Evolutionary conservation across 1,140 invertebrate species (phyloP).

Genomic region (Gonioctena quinquepunctata): DNA sequence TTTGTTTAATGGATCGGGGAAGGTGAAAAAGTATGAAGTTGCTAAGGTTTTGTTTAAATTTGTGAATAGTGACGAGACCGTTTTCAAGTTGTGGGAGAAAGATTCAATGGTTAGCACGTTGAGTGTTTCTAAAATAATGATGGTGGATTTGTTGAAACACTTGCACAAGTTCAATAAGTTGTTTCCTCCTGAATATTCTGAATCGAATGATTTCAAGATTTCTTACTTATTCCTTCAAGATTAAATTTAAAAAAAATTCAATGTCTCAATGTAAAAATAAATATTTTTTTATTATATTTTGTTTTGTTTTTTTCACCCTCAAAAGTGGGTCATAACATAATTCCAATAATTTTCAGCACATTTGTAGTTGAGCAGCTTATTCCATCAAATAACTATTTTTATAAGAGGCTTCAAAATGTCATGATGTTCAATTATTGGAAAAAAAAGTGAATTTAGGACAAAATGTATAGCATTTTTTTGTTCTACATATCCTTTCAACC

Average conservation of each 20-base stretch:
- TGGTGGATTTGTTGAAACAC: slow-evolving; percentile 57
- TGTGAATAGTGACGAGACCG: slow-evolving; percentile 45
- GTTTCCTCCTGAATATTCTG: slow-evolving; percentile 59
- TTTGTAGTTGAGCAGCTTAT: no score
- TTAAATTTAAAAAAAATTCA: no score
- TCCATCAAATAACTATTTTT: no score
- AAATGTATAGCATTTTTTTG: no score
- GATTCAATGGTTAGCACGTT: slow-evolving; percentile 57
- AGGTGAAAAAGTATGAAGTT: slow-evolving; percentile 50
- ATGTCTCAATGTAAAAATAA: neutral
- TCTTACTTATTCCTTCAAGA: slow-evolving; percentile 57
- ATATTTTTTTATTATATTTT: neutral
- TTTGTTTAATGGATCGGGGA: slow-evolving; percentile 37
- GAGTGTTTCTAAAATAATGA: slow-evolving; percentile 62
- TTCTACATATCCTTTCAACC: no score
- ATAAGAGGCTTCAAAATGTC: no score
- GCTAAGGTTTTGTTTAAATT: slow-evolving; percentile 60
- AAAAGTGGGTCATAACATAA: no score
- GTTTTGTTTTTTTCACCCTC: neutral
- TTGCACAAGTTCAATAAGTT: slow-evolving; percentile 60
- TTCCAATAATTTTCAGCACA: no score
- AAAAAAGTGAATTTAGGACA: no score
- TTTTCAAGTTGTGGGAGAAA: slow-evolving; percentile 57
- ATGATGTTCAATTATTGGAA: no score
- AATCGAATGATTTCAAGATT: slow-evolving; percentile 60